Percentiles rank a stretch among this genome's conserved stretches.
Conservation (phyloP, 2,797 vertebrate genomes). For the Psittacula derbiana region DNA sequence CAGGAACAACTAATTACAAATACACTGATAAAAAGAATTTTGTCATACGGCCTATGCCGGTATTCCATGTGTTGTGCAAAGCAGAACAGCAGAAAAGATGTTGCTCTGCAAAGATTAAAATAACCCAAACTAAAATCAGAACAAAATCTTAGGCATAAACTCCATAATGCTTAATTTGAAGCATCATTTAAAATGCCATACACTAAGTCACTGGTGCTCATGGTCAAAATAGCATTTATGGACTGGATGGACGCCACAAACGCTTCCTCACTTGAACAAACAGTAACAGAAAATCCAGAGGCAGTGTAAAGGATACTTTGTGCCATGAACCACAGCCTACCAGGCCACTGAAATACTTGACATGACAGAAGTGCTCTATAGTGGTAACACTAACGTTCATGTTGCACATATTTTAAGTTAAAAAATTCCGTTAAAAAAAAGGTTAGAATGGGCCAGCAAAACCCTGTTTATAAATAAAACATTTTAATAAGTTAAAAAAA, state of each 20-base stretch:
- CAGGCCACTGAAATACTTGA: neutral
- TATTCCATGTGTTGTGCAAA: neutral
- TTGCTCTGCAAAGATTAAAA: neutral
- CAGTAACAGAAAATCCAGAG: constrained; percentile 6
- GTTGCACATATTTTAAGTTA: neutral
- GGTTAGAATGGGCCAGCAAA: neutral
- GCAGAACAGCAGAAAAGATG: neutral
- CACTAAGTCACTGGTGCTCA: neutral
- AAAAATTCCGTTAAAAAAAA: neutral
- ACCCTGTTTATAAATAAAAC: constrained; percentile 20
- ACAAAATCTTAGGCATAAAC: neutral
- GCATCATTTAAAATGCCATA: neutral
- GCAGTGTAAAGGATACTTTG: neutral
- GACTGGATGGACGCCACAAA: constrained; percentile 15
- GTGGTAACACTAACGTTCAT: neutral
- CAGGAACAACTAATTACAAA: neutral
- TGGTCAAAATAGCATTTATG: constrained; percentile 1
- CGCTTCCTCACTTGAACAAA: neutral
- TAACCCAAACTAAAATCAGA: neutral
- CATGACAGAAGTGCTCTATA: neutral
- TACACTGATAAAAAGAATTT: neutral
- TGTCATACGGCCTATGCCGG: neutral
- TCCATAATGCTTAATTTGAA: neutral
- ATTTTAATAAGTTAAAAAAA: neutral
- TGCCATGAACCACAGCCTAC: neutral